Conservation (phyloP, 2,888 invertebrate genomes). For the Caenorhabditis doughertyi region DNA sequence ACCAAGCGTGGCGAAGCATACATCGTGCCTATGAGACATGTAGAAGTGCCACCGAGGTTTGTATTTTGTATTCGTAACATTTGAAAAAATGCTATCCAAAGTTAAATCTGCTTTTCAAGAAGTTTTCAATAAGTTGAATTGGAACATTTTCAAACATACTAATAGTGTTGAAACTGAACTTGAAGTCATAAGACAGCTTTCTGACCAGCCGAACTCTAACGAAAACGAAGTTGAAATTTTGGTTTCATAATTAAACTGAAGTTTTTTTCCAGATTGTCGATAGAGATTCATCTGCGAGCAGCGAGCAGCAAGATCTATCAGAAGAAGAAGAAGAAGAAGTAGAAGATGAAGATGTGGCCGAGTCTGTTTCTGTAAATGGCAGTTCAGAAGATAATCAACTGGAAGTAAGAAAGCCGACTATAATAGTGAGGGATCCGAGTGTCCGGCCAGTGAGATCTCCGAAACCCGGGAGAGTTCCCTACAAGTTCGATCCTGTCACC, state of each 20-base stretch:
- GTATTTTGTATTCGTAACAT: not conserved
- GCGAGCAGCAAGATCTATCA: not conserved
- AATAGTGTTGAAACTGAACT: not conserved
- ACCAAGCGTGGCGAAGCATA: conserved; percentile 55
- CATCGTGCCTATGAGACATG: conserved; percentile 50
- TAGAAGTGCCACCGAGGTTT: conserved; percentile 22
- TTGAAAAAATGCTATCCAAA: conserved; percentile 17
- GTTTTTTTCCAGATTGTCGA: conserved; percentile 25
- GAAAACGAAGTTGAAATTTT: not conserved
- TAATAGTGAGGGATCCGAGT: conserved; percentile 50
- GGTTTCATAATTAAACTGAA: not conserved
- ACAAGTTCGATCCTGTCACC: conserved; percentile 78
- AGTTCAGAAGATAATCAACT: conserved; percentile 3
- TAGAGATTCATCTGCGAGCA: not conserved
- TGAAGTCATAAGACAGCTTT: not conserved
- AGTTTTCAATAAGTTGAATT: conserved; percentile 38
- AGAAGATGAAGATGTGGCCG: conserved; percentile 28
- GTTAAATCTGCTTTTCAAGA: conserved; percentile 27
- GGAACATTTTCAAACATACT: conserved; percentile 15
- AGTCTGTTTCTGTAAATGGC: conserved; percentile 23
- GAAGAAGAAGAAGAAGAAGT: conserved; percentile 44
- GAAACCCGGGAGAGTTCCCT: conserved; percentile 76
- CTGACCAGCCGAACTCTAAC: not conserved
- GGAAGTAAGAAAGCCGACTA: not conserved
- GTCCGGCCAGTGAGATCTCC: conserved; percentile 66